Evolutionary conservation across 1,140 invertebrate species (phyloP), one percentile per base, ranked within the genome.

Genomic region (Polyergus mexicanus): DNA sequence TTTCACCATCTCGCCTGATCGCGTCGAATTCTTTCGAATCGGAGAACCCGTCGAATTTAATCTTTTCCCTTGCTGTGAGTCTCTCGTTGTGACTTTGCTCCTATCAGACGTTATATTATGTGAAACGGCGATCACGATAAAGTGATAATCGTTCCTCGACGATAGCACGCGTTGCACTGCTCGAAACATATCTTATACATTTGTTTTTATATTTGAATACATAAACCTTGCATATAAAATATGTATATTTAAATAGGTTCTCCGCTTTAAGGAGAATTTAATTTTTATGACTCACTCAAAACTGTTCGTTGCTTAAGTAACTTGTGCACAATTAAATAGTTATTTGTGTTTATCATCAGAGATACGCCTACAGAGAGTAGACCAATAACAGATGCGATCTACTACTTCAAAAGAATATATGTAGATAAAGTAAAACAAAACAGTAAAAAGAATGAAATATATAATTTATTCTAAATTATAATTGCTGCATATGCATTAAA

Each of bases 1-100:
- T 71, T 93, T 95, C 2, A 96, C 94, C 95, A 96, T 97, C 10
- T 85, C 60, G 32, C 0, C 3, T n/a, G 6, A 4, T 25, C 69
- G 76, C 16, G 63, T 56, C 0, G 63, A 80, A 3, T 22, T 16
- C 4, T 38, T 38, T 25, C 44, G 76, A 6, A n/a, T 56, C 28
- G 13, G 25, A 25, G 10, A 1, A 16, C 0, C 3, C 0, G 7
- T 38, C 4, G 28, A 28, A 4, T 54, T 56, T 16, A 8, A 4
- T 25, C 8, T 75, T 8, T 35, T 47, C 2, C 4, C 47, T 51
- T 3, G 47, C 4, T 51, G 47, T 51, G 47, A 51, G 0, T 19
- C 13, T 19, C 47, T 51, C 13, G 2, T 8, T 22, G n/a, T 6
- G 4, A 68, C 2, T 38, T 19, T 10, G 19, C 16, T 19, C 1